Evolutionary conservation across 2,113 vertebrate genomes (phyloP).

Genomic region (Solea solea): DNA sequence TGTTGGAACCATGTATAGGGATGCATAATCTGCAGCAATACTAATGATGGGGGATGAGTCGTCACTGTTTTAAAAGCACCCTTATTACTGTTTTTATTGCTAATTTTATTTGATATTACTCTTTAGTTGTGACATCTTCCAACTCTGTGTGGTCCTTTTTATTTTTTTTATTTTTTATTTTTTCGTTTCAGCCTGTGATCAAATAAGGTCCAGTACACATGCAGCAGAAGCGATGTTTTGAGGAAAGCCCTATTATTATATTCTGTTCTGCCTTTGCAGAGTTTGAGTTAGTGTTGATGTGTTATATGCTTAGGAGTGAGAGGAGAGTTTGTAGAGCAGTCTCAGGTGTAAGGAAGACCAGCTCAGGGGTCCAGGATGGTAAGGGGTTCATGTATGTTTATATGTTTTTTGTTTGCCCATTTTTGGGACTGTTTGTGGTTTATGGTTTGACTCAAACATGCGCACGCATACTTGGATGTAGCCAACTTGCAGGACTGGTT

Average conservation of each 20-base stretch:
- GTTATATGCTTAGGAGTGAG: background rate
- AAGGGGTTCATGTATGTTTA: no score
- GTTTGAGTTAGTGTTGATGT: background rate
- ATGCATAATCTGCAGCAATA: no score
- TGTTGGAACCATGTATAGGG: background rate
- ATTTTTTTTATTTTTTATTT: no score
- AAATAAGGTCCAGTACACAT: background rate
- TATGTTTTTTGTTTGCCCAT: background rate
- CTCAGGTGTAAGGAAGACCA: no score
- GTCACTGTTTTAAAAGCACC: no score
- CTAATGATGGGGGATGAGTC: no score
- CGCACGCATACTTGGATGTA: background rate
- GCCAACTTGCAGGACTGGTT: background rate
- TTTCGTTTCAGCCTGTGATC: background rate
- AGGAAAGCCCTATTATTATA: background rate
- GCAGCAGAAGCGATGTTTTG: background rate
- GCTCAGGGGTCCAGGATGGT: no score
- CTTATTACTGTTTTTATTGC: background rate
- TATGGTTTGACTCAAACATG: background rate
- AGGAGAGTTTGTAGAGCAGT: no score
- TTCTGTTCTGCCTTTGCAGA: constrained; percentile 5
- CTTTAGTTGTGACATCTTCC: background rate
- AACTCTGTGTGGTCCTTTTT: background rate
- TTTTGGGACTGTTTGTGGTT: background rate
- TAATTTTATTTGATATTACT: background rate